phyloP scores from a whole-genome alignment of 2,797 vertebrate genomes.

The Ataeniobius toweri region DNA sequence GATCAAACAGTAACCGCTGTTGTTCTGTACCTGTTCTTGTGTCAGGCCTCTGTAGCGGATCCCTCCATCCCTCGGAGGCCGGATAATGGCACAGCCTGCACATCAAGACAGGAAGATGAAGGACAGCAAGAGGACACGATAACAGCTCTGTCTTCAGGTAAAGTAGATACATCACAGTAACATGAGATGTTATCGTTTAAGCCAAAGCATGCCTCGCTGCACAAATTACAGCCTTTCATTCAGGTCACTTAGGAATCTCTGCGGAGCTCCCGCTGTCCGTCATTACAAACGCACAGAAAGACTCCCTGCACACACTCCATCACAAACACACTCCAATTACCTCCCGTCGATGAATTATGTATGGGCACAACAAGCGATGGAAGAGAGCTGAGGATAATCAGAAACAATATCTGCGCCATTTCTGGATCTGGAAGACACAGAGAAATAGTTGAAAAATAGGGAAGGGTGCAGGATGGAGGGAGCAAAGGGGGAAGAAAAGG shows the following conservation, averaged over 20 bases:
- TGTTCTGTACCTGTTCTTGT: constrained; percentile 82
- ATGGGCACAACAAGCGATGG: constrained; percentile 79
- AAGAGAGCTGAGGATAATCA: constrained; percentile 74
- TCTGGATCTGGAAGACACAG: constrained; percentile 75
- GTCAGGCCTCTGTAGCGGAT: constrained; percentile 94
- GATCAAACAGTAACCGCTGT: neutral
- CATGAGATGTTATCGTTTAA: neutral
- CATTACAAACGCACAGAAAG: constrained; percentile 40
- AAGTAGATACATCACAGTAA: constrained; percentile 34
- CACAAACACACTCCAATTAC: constrained; percentile 70
- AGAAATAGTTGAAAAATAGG: constrained; percentile 22
- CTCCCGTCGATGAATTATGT: constrained; percentile 84
- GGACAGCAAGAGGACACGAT: constrained; percentile 5
- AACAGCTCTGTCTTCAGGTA: constrained; percentile 27
- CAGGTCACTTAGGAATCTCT: constrained; percentile 47
- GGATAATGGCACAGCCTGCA: constrained; percentile 90
- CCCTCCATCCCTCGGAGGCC: constrained; percentile 91
- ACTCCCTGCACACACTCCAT: constrained; percentile 14
- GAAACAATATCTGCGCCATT: constrained; percentile 77
- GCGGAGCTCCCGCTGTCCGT: constrained; percentile 47
- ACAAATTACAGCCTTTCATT: constrained; percentile 49
- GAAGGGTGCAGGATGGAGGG: constrained; percentile 11
- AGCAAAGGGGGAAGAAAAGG: neutral
- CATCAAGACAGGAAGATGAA: constrained; percentile 21
- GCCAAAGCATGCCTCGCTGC: neutral